These are phyloP conservation scores for Mus spretus DNA, from an alignment of 2,797 vertebrate genomes.

Conservation along the genomic window DNA sequence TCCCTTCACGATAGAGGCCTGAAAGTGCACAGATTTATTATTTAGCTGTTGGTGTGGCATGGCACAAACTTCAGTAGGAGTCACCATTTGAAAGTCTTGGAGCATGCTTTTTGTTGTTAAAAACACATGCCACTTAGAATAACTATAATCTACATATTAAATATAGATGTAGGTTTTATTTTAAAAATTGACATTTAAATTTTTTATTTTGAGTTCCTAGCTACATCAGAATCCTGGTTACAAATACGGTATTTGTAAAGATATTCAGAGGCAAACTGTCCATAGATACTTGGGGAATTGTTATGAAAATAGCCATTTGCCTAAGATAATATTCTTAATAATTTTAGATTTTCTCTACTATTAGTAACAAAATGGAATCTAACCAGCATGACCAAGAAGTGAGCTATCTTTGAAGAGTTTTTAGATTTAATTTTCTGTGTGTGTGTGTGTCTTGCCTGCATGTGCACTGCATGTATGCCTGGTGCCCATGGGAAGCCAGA, in stretches of 20 bases:
- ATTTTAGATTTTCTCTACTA: slow-evolving; percentile 7
- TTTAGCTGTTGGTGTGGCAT: not conserved
- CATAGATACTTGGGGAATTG: slow-evolving; percentile 27
- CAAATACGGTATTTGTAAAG: slow-evolving; percentile 41
- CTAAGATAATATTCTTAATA: slow-evolving; percentile 48
- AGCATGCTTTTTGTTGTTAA: slow-evolving; percentile 50
- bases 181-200: slow-evolving; percentile 57
- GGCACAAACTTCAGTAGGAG: not conserved
- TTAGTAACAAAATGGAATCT: slow-evolving; percentile 23
- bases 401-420: not conserved
- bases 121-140: slow-evolving; percentile 13
- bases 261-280: slow-evolving; percentile 25
- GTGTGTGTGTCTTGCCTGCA: not conserved
- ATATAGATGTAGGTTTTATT: slow-evolving; percentile 47
- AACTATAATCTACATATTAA: slow-evolving; percentile 57
- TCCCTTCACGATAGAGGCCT: not conserved
- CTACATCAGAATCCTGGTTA: slow-evolving; percentile 49
- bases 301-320: slow-evolving; percentile 53
- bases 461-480: not conserved
- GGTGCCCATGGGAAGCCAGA: not conserved
- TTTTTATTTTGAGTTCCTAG: slow-evolving; percentile 60
- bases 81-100: not conserved
- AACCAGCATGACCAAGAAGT: slow-evolving; percentile 51
- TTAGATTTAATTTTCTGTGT: not conserved
- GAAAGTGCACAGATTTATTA: not conserved